These are phyloP conservation scores for Micropterix aruncella DNA, from an alignment of 2,888 invertebrate genomes.

Conservation along the genomic window DNA sequence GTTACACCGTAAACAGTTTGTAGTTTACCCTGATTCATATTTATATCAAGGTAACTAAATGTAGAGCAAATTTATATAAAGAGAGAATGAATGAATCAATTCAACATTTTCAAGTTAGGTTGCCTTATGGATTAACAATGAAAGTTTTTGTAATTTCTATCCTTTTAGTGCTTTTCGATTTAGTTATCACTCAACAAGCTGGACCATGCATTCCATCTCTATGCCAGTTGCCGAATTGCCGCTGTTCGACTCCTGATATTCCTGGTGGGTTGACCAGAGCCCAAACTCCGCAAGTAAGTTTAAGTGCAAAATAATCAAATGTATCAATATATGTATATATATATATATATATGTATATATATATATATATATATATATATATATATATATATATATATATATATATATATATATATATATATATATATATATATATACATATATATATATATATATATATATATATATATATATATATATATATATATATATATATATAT, in stretches of 20 bases:
- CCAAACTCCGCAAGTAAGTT: conserved; percentile 36
- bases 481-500: conserved; percentile 3
- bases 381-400: conserved; percentile 3
- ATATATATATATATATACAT: conserved; percentile 4
- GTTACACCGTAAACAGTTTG: too few species aligned
- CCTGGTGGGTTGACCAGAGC: conserved; percentile 28
- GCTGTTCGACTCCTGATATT: conserved; percentile 31
- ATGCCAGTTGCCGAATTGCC: conserved; percentile 38
- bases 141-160: too few species aligned
- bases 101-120: too few species aligned
- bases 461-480: conserved; percentile 3
- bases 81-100: too few species aligned
- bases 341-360: conserved; percentile 2
- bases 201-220: too few species aligned
- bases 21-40: too few species aligned
- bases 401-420: conserved; percentile 3
- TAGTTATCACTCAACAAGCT: too few species aligned
- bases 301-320: not conserved
- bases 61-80: too few species aligned
- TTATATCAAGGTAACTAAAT: too few species aligned
- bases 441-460: conserved; percentile 4
- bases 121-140: too few species aligned
- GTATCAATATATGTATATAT: conserved; percentile 4
- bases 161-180: too few species aligned
- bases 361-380: conserved; percentile 3